A percentile compares a stretch with the other conserved stretches of the same genome.
These are phyloP conservation scores for Brassicogethes aeneus DNA, from an alignment of 2,888 invertebrate species.

Conservation along the genomic window DNA sequence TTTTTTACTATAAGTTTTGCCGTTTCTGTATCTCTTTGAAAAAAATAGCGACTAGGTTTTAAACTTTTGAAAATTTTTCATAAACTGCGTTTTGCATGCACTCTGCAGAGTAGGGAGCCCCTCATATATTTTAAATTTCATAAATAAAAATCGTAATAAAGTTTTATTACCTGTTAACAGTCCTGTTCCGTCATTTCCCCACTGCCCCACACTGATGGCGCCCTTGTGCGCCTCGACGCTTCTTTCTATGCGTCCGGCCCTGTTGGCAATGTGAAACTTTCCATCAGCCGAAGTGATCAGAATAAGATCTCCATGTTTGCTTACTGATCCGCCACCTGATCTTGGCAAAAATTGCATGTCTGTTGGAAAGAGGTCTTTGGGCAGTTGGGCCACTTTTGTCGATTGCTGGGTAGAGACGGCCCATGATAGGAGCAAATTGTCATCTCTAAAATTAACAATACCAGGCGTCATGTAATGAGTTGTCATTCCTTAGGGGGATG, in stretches of 20 bases:
- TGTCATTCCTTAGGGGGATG: neutral
- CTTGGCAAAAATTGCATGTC: constrained; percentile 85
- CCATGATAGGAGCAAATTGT: constrained; percentile 85
- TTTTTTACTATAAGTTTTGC: no score
- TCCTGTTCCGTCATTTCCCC: constrained; percentile 95
- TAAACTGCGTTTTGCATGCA: no score
- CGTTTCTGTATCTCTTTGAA: no score
- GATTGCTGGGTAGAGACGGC: constrained; percentile 73
- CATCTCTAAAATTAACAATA: constrained; percentile 60
- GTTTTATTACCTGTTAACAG: constrained; percentile 79
- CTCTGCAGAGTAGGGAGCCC: no score
- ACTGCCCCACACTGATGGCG: constrained; percentile 79
- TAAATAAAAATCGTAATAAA: no score
- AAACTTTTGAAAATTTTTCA: no score
- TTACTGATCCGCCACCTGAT: constrained; percentile 42
- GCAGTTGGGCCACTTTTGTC: constrained; percentile 65
- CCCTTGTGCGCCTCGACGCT: constrained; percentile 88
- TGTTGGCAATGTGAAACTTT: constrained; percentile 80
- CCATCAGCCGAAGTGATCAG: constrained; percentile 84
- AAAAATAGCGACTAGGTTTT: no score
- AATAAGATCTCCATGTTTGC: constrained; percentile 67
- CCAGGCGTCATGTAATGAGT: no score
- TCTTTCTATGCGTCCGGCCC: constrained; percentile 87
- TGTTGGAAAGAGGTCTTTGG: constrained; percentile 78
- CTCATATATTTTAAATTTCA: no score